These are phyloP conservation scores for Orthonychiurus folsomi DNA, from an alignment of 2,888 invertebrate genomes.

Conservation along the genomic window DNA sequence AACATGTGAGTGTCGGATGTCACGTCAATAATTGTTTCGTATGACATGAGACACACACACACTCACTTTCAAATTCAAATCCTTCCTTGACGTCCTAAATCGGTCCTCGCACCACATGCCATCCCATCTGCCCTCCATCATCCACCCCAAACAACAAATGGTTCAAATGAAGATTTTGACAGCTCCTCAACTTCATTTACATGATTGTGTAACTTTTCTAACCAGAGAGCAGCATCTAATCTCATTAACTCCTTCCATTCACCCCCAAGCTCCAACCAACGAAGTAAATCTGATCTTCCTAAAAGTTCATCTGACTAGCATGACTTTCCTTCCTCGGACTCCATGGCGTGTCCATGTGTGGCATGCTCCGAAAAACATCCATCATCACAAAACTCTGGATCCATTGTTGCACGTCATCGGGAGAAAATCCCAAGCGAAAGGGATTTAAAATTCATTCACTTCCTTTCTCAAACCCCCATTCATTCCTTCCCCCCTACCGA, in stretches of 20 bases:
- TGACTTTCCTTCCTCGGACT: no score
- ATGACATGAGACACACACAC: background rate
- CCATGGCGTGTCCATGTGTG: background rate
- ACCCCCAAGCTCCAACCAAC: no score
- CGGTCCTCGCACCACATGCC: background rate
- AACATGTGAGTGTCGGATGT: background rate
- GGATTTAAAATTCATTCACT: no score
- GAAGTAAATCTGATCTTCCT: no score
- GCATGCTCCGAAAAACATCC: background rate
- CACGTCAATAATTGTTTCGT: background rate
- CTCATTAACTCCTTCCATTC: background rate
- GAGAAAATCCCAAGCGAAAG: no score
- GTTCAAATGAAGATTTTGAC: constrained; percentile 1
- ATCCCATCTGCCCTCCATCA: background rate
- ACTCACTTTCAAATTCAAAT: background rate
- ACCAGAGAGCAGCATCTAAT: background rate
- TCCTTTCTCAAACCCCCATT: no score
- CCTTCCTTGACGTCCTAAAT: background rate
- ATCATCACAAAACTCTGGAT: background rate
- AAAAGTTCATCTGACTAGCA: no score
- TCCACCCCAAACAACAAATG: no score
- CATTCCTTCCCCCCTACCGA: no score
- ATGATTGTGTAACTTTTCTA: background rate
- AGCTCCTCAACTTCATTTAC: background rate
- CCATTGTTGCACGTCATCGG: no score